Percentiles rank a stretch among this genome's conserved stretches.
These are phyloP conservation scores for Urocynchramus pylzowi DNA, from an alignment of 2,113 vertebrate genomes.

Conservation along the genomic window DNA sequence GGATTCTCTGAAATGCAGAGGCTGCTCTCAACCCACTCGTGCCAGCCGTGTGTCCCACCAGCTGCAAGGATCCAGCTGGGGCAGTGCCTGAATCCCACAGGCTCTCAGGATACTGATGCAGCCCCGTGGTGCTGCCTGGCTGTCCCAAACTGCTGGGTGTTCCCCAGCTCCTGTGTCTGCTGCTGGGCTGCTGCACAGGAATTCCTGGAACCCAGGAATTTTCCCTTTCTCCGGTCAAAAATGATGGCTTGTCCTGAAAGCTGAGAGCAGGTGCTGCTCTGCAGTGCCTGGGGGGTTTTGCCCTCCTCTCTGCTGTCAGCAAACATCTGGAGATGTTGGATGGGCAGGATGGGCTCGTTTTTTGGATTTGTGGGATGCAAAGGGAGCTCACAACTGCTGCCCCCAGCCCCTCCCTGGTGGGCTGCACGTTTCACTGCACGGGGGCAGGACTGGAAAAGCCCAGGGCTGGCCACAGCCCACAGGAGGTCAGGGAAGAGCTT, in stretches of 20 bases:
- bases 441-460: not conserved
- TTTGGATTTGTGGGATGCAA: rapidly evolving
- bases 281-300: rapidly evolving
- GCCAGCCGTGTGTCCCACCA: rapidly evolving
- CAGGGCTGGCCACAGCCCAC: not conserved
- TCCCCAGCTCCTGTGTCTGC: not conserved
- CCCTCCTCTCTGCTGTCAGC: not conserved
- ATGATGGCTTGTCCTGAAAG: not conserved
- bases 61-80: not conserved
- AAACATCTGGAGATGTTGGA: not conserved
- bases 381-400: rapidly evolving
- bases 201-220: not conserved
- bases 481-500: not conserved
- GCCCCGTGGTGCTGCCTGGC: rapidly evolving
- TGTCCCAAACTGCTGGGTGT: not conserved
- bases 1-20: not conserved
- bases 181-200: not conserved
- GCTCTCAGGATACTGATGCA: not conserved
- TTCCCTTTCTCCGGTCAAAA: not conserved
- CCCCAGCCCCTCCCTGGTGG: not conserved
- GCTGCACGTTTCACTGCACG: rapidly evolving
- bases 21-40: rapidly evolving
- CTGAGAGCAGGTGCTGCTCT: not conserved
- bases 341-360: not conserved
- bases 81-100: rapidly evolving